phyloP scores from a whole-genome alignment of 2,113 vertebrate genomes.

The Ctenomys sociabilis region DNA sequence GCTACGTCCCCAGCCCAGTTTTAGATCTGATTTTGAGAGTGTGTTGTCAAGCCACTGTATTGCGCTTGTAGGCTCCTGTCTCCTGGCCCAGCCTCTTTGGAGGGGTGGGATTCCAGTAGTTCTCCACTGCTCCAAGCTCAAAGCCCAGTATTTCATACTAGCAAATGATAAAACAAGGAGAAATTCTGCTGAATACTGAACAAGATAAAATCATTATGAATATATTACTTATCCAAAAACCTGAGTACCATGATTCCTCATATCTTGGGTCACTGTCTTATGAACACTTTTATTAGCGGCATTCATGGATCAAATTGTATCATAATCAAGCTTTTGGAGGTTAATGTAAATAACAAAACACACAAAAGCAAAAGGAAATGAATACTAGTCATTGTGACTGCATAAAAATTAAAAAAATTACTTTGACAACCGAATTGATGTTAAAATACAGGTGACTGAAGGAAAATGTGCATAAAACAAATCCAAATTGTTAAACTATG shows the following conservation, averaged over 20 bases:
- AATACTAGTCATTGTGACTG: background rate
- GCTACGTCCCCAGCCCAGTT: too few relatives aligned
- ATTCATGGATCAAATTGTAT: background rate
- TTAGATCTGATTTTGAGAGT: background rate
- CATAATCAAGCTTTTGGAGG: background rate
- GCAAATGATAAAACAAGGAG: slow-evolving; percentile 3
- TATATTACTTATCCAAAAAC: background rate
- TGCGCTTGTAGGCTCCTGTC: background rate
- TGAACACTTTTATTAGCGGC: background rate
- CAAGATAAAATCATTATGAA: background rate
- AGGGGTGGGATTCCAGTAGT: background rate
- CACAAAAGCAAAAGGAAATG: background rate
- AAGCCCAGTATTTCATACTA: background rate
- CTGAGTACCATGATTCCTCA: background rate
- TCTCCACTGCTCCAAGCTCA: background rate
- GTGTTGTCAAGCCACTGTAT: background rate
- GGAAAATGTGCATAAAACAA: background rate
- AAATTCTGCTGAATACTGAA: background rate
- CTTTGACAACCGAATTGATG: background rate
- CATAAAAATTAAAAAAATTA: background rate
- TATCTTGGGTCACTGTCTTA: background rate
- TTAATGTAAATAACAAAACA: background rate
- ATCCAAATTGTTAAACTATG: background rate
- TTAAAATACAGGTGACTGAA: background rate
- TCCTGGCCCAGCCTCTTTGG: background rate